These are phyloP conservation scores for Arvicanthis niloticus DNA, from an alignment of 2,113 vertebrate species.

Conservation along the genomic window DNA sequence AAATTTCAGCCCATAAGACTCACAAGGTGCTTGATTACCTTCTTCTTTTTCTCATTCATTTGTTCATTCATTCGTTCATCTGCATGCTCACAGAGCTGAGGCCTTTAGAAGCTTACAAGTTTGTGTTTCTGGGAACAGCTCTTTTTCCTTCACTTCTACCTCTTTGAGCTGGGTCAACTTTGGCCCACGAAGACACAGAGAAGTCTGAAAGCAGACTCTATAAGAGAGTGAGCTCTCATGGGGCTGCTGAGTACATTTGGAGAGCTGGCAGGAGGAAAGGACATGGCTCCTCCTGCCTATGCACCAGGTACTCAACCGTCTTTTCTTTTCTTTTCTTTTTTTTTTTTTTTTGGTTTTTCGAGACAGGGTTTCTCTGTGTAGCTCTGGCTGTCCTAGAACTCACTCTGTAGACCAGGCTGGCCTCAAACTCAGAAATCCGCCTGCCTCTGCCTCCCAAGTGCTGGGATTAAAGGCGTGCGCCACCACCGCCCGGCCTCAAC, in stretches of 20 bases:
- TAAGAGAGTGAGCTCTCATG: not conserved
- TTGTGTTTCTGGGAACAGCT: constrained; percentile 27
- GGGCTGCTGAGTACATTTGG: not conserved
- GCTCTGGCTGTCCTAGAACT: no score
- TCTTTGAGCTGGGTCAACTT: not conserved
- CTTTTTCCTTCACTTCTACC: not conserved
- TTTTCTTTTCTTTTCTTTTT: no score
- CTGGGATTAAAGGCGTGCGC: no score
- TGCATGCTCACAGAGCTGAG: not conserved
- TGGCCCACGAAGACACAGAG: not conserved
- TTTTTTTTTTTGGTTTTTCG: no score
- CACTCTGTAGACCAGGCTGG: no score
- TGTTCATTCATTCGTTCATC: not conserved
- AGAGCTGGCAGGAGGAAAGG: not conserved
- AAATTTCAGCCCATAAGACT: not conserved
- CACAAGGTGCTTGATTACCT: not conserved
- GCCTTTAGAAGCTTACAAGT: not conserved
- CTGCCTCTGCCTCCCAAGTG: no score
- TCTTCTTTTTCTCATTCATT: not conserved
- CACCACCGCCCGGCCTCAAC: no score
- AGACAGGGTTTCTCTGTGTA: no score
- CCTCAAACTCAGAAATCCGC: no score
- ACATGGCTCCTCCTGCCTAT: not conserved
- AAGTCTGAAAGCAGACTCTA: not conserved
- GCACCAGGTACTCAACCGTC: not conserved